A percentile compares a stretch with the other conserved stretches of the same genome.
Evolutionary conservation across 2,113 vertebrate genomes (phyloP).

Genomic region (Rhea americana): DNA sequence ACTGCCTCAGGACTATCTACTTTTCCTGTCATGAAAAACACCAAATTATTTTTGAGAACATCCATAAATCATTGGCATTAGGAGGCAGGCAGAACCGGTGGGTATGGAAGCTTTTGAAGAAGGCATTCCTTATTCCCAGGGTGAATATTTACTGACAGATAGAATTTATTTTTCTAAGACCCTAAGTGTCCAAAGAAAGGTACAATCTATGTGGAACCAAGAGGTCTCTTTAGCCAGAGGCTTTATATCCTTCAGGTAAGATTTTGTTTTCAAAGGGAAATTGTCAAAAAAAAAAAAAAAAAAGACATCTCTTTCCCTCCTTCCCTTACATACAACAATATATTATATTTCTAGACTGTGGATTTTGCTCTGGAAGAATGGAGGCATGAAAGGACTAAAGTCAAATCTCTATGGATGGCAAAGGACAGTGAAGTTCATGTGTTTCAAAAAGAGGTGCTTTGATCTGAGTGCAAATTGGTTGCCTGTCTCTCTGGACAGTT

Average conservation of each 20-base stretch:
- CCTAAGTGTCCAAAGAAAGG: neutral
- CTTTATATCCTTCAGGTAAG: neutral
- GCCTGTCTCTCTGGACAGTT: neutral
- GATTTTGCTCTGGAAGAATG: neutral
- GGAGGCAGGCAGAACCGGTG: neutral
- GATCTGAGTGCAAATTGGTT: neutral
- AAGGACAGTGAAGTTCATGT: neutral
- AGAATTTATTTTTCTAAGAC: neutral
- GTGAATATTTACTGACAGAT: neutral
- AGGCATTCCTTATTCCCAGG: neutral
- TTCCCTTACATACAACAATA: neutral
- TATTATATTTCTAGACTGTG: neutral
- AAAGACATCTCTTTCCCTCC: neutral
- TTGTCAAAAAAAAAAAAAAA: neutral
- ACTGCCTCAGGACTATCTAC: neutral
- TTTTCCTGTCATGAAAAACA: neutral
- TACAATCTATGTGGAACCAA: neutral
- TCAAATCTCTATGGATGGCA: neutral
- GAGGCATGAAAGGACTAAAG: neutral
- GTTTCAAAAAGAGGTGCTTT: neutral
- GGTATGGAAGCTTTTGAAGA: neutral
- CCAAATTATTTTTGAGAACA: neutral
- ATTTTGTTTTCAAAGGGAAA: neutral
- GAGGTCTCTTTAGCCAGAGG: neutral
- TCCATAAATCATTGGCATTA: neutral